Conservation (phyloP, 2,888 invertebrate genomes). For the Augochlorella aurata region DNA sequence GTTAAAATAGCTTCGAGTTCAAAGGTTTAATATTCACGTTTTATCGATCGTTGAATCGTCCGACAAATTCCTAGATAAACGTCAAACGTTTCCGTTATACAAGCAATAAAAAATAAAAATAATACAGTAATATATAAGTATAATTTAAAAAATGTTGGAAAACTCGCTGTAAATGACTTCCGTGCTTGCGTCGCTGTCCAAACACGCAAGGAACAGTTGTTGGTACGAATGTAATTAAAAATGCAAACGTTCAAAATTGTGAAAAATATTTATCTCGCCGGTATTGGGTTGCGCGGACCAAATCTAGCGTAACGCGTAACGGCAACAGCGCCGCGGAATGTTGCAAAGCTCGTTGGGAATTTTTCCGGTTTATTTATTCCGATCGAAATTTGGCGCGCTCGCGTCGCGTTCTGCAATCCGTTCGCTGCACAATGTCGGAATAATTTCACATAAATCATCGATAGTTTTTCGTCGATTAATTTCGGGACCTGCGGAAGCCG, state of each 20-base stretch:
- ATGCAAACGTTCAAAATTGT: background rate
- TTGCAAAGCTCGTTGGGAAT: conserved; percentile 4
- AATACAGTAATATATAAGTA: background rate
- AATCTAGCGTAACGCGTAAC: background rate
- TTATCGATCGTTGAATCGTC: no score
- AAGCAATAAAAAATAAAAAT: background rate
- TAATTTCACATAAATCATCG: conserved; percentile 68
- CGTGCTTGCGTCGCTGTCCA: background rate
- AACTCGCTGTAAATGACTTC: background rate
- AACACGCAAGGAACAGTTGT: background rate
- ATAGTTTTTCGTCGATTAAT: conserved; percentile 63
- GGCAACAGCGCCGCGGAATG: conserved; percentile 8
- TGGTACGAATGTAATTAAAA: conserved; percentile 4
- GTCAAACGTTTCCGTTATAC: background rate
- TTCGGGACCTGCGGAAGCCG: conserved; percentile 25
- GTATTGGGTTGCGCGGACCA: background rate
- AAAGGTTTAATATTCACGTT: background rate
- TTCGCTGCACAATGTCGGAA: conserved; percentile 45
- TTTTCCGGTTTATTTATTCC: conserved; percentile 59
- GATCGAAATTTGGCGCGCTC: conserved; percentile 35
- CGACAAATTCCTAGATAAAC: no score
- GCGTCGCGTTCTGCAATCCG: conserved; percentile 29
- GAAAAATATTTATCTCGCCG: background rate
- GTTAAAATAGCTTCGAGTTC: no score
- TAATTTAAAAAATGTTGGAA: no score